phyloP scores from a whole-genome alignment of 2,888 invertebrate genomes.

The Anodontia alba region DNA sequence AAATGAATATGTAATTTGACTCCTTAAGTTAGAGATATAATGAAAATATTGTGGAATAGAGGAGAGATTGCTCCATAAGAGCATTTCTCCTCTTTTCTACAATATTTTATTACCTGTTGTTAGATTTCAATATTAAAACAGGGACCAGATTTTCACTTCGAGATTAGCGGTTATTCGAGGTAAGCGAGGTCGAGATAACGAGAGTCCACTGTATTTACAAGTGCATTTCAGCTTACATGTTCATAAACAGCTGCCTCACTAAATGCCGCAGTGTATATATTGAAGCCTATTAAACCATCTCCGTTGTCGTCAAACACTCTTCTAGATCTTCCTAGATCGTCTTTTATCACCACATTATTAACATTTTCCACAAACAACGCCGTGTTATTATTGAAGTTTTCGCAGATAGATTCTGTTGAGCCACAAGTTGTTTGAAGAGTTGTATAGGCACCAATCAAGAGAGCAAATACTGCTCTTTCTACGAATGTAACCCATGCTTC shows the following conservation, averaged over 20 bases:
- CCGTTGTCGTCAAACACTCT: conserved; percentile 48
- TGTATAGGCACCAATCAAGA: conserved; percentile 33
- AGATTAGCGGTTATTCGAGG: too few relatives aligned
- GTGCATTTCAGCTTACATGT: not conserved
- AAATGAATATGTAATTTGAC: too few relatives aligned
- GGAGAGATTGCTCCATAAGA: too few relatives aligned
- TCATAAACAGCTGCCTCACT: not conserved
- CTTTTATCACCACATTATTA: not conserved
- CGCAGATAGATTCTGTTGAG: conserved; percentile 24
- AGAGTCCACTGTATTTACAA: too few relatives aligned
- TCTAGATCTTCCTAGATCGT: not conserved
- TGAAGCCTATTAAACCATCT: conserved; percentile 44
- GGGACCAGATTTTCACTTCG: too few relatives aligned
- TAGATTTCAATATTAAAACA: too few relatives aligned
- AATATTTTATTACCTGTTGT: too few relatives aligned
- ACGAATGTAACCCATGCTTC: conserved; percentile 55
- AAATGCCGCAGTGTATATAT: conserved; percentile 25
- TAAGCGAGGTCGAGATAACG: too few relatives aligned
- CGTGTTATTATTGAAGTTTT: conserved; percentile 21
- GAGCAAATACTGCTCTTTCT: conserved; percentile 34
- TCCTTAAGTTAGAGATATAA: too few relatives aligned
- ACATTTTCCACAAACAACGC: not conserved
- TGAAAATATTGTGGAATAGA: too few relatives aligned
- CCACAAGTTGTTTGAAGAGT: conserved; percentile 36
- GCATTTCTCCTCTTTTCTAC: too few relatives aligned